Evolutionary conservation across 2,888 invertebrate species (phyloP), one percentile per base, ranked within the genome.

Genomic region (Galerucella calmariensis): DNA sequence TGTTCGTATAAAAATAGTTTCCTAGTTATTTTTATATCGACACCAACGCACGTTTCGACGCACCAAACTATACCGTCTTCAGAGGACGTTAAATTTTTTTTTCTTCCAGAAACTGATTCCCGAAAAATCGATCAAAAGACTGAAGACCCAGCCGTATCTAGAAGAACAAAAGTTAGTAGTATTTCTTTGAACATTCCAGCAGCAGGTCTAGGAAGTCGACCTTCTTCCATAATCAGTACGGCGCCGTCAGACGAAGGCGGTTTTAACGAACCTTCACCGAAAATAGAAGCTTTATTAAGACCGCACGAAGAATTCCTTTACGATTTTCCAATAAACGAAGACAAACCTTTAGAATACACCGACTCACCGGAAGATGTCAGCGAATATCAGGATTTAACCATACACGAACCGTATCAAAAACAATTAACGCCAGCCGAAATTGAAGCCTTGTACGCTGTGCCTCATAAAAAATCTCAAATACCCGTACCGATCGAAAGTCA

Each of bases 261-360:
- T 67, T 92, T 92, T 88, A 92, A 93, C 87, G 93, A 93, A 86
- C 92, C 92, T 35, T 91, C 91, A 76, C 92, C 92, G 16, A 92
- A 92, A 86, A 91, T 93, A 82, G 92, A 92, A 86, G 92, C 92
- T n/a, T n/a, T n/a, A 79, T 79, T 86, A 53, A 84, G 84, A 72
- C 86, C 86, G 9, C 86, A 85, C 78, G 84, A 84, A 72, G 85
- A 85, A 72, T 81, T 83, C 2, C 76, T 84, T n/a, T 84, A 84
- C 77, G 83, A 84, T 74, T 82, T 81, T 46, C 78, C 78, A 20
- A 53, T 78, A 46, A 81, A 83, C 69, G 84, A 84, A 69, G 84
- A 83, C 73, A 80, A 81, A 74, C 82, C 82, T 1, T 76, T 83
- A 11, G 81, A 82, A 76, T 81, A 82, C 76, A 73, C 80, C 71